phyloP scores from a whole-genome alignment of 2,888 invertebrate species.

The Rhingia rostrata region DNA sequence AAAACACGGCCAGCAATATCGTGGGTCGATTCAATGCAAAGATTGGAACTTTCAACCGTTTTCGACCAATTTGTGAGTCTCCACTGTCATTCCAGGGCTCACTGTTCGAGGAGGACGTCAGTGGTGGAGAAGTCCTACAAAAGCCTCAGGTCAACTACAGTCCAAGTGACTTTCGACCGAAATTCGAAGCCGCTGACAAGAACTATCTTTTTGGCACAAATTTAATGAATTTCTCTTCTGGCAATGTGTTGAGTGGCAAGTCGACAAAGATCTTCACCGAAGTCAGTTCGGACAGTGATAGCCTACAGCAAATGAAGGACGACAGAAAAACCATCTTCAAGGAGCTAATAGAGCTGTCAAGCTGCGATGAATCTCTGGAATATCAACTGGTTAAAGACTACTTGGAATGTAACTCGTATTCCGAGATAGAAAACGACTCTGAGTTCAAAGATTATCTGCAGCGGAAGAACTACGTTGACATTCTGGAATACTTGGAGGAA shows the following conservation, averaged over 20 bases:
- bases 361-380: slow-evolving; percentile 81
- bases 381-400: slow-evolving; percentile 81
- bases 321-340: slow-evolving; percentile 80
- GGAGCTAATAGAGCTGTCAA: slow-evolving; percentile 80
- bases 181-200: slow-evolving; percentile 75
- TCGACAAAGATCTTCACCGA: slow-evolving; percentile 76
- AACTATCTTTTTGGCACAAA: slow-evolving; percentile 81
- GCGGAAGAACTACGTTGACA: slow-evolving; percentile 82
- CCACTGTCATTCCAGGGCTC: slow-evolving; percentile 82
- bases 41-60: slow-evolving; percentile 78
- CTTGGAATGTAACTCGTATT: slow-evolving; percentile 82
- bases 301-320: slow-evolving; percentile 78
- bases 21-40: slow-evolving; percentile 80
- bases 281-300: slow-evolving; percentile 75
- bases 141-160: slow-evolving; percentile 73
- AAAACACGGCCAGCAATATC: slow-evolving; percentile 81
- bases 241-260: slow-evolving; percentile 80
- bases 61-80: slow-evolving; percentile 78
- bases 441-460: slow-evolving; percentile 81
- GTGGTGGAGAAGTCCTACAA: slow-evolving; percentile 16
- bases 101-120: slow-evolving; percentile 78
- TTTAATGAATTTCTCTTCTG: slow-evolving; percentile 79
- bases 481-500: slow-evolving; percentile 80
- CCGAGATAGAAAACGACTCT: slow-evolving; percentile 81
- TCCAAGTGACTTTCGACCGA: slow-evolving; percentile 79